Conservation (phyloP, 2,797 vertebrate genomes). For the Balearica regulorum region DNA sequence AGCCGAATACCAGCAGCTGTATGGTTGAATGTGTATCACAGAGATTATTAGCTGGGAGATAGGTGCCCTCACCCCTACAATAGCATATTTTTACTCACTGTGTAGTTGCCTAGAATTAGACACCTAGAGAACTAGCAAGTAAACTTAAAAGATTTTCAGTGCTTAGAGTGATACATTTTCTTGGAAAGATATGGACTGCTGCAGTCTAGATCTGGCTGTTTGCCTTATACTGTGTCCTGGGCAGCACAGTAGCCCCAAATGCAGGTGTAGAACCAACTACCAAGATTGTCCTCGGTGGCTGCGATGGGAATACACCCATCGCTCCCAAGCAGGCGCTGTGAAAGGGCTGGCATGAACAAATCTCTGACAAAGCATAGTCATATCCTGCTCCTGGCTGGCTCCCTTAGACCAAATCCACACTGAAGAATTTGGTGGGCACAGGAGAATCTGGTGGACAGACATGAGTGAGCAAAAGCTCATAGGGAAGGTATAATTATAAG, state of each 20-base stretch:
- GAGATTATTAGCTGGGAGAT: not conserved
- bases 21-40: not conserved
- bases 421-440: not conserved
- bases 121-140: not conserved
- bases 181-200: not conserved
- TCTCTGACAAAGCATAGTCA: not conserved
- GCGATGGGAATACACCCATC: too few relatives aligned
- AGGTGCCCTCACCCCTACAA: not conserved
- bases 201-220: not conserved
- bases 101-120: not conserved
- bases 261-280: not conserved
- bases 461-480: not conserved
- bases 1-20: not conserved
- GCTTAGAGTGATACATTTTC: not conserved
- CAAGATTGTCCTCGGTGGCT: not conserved
- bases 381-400: not conserved
- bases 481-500: not conserved
- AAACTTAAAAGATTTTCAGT: not conserved
- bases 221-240: not conserved
- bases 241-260: not conserved
- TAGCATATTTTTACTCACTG: not conserved
- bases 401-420: not conserved
- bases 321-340: not conserved
- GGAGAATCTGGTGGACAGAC: not conserved
- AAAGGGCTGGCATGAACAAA: not conserved